These are phyloP conservation scores for Macrotrachela quadricornifera DNA, from an alignment of 1,140 invertebrate species.

Conservation along the genomic window DNA sequence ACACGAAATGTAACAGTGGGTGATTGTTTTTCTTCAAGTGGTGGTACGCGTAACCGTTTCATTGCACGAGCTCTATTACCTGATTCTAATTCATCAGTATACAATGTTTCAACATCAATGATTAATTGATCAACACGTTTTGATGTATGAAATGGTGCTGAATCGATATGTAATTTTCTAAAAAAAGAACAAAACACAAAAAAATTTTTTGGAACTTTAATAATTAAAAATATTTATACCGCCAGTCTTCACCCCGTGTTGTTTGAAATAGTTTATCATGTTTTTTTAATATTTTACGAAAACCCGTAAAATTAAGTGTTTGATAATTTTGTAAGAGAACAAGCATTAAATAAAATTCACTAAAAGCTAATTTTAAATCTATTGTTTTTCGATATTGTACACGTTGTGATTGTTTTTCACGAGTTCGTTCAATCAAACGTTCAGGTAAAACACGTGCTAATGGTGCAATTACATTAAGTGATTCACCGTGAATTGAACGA, in stretches of 20 bases:
- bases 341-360: constrained; percentile 90
- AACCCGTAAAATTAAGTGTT: constrained; percentile 93
- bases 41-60: constrained; percentile 82
- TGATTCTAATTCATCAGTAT: constrained; percentile 73
- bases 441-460: no score
- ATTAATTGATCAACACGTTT: constrained; percentile 91
- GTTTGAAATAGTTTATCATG: constrained; percentile 69
- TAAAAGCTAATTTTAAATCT: constrained; percentile 89
- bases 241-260: constrained; percentile 44
- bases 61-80: constrained; percentile 87
- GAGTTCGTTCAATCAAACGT: no score
- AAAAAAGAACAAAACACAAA: constrained; percentile 25
- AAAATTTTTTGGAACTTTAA: constrained; percentile 40
- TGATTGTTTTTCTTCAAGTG: constrained; percentile 67
- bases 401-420: no score
- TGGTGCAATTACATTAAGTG: no score
- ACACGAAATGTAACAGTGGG: constrained; percentile 56
- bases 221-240: constrained; percentile 67
- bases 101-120: constrained; percentile 59
- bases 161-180: constrained; percentile 75
- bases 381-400: constrained; percentile 34
- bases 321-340: constrained; percentile 59
- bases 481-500: no score
- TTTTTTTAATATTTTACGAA: constrained; percentile 98
- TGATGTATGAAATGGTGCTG: constrained; percentile 75